Conservation (phyloP, 1,140 invertebrate genomes). For the Brachionus asplanchnoidis region DNA sequence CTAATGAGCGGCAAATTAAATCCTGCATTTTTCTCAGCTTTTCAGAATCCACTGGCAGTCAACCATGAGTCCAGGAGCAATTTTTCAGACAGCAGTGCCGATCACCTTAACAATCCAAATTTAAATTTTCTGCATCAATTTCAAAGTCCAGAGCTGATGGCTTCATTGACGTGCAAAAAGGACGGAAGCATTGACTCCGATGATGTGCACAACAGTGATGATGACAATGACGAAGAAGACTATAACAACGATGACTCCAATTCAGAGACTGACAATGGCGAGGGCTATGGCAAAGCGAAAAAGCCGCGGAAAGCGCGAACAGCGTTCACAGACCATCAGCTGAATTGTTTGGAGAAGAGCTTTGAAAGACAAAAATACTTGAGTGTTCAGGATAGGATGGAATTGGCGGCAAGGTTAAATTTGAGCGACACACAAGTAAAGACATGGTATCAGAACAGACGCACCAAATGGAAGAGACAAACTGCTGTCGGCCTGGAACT, state of each 20-base stretch:
- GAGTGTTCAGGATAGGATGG: slow-evolving; percentile 95
- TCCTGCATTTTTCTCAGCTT: not conserved
- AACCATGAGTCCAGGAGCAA: not conserved
- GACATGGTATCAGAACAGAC: slow-evolving; percentile 98
- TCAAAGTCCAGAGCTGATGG: not conserved
- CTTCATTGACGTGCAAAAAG: not conserved
- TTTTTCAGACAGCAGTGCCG: not conserved
- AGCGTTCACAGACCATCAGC: slow-evolving; percentile 94
- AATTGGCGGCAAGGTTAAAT: slow-evolving; percentile 87
- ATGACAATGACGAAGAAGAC: slow-evolving; percentile 26
- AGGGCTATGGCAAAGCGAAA: slow-evolving; percentile 60
- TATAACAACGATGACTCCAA: not conserved
- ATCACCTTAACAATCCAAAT: not conserved
- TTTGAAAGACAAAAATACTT: slow-evolving; percentile 98
- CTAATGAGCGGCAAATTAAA: slow-evolving; percentile 23
- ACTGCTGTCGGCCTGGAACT: slow-evolving; percentile 92
- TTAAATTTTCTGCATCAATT: not conserved
- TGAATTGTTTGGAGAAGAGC: slow-evolving; percentile 88
- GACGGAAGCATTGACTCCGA: slow-evolving; percentile 13
- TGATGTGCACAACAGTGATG: not conserved
- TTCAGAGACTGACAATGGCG: slow-evolving; percentile 7
- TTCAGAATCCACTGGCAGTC: not conserved
- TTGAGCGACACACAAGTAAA: slow-evolving; percentile 97
- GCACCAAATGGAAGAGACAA: slow-evolving; percentile 99
- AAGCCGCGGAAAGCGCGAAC: slow-evolving; percentile 95